Percentiles rank a stretch among this genome's conserved stretches.
Evolutionary conservation across 2,888 invertebrate genomes (phyloP).

Genomic region (Bedellia somnulentella): DNA sequence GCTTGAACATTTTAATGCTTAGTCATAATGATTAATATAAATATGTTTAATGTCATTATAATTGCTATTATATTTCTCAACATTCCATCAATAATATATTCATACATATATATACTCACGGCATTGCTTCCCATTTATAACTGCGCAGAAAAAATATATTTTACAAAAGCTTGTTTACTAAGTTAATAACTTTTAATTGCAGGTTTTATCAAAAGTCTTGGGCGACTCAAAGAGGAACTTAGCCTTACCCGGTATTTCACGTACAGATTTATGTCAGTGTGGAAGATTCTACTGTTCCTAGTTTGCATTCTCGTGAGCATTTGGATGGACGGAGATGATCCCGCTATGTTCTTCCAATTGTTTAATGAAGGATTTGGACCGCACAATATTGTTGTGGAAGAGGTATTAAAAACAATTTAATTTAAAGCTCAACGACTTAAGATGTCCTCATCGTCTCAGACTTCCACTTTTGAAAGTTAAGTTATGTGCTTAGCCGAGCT

Average conservation of each 20-base stretch:
- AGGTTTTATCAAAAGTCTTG: constrained; percentile 73
- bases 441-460: too few species aligned
- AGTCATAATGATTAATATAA: neutral
- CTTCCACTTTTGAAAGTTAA: too few species aligned
- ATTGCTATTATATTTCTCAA: too few species aligned
- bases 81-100: too few species aligned
- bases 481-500: too few species aligned
- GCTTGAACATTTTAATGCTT: constrained; percentile 7
- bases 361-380: constrained; percentile 75
- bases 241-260: constrained; percentile 83
- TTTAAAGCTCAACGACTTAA: neutral
- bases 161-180: neutral
- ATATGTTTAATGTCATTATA: too few species aligned
- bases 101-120: too few species aligned
- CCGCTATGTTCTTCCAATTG: constrained; percentile 75
- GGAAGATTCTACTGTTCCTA: constrained; percentile 86
- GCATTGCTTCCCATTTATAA: neutral
- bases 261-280: constrained; percentile 86
- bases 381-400: constrained; percentile 78
- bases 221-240: constrained; percentile 78
- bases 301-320: constrained; percentile 72
- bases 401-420: constrained; percentile 35
- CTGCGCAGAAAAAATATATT: neutral
- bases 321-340: constrained; percentile 74
- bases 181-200: constrained; percentile 13